Conservation (phyloP, 2,113 vertebrate genomes). For the Lonchura striata region DNA sequence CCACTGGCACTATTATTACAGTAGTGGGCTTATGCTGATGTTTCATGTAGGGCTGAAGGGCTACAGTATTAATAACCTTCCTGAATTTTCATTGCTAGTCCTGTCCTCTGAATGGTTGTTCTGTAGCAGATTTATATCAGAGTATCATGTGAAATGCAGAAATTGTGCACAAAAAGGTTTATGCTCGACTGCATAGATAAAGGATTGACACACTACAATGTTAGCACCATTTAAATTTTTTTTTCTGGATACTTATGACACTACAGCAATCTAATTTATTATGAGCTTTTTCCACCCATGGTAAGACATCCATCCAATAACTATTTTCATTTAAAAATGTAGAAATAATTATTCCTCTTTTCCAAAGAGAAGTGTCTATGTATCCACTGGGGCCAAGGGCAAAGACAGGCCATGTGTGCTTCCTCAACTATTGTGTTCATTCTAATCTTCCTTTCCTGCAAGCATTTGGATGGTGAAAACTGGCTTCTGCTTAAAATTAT, state of each 20-base stretch:
- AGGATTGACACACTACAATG: background rate
- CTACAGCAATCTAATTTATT: background rate
- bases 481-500: background rate
- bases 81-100: background rate
- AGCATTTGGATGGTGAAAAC: background rate
- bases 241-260: background rate
- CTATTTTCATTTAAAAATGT: background rate
- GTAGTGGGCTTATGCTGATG: background rate
- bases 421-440: background rate
- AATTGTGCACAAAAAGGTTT: background rate
- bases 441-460: background rate
- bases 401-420: rapidly evolving
- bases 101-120: background rate
- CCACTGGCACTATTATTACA: background rate
- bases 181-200: background rate
- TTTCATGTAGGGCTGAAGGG: background rate
- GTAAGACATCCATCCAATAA: background rate
- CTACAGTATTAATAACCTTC: background rate
- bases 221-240: background rate
- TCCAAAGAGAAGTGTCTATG: background rate
- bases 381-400: background rate
- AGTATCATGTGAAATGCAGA: background rate
- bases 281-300: background rate
- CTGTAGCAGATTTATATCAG: background rate
- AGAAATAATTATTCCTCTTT: background rate